Percentiles rank a stretch among this genome's conserved stretches.
phyloP scores from a whole-genome alignment of 1,140 invertebrate species.

The Chionoecetes opilio region DNA sequence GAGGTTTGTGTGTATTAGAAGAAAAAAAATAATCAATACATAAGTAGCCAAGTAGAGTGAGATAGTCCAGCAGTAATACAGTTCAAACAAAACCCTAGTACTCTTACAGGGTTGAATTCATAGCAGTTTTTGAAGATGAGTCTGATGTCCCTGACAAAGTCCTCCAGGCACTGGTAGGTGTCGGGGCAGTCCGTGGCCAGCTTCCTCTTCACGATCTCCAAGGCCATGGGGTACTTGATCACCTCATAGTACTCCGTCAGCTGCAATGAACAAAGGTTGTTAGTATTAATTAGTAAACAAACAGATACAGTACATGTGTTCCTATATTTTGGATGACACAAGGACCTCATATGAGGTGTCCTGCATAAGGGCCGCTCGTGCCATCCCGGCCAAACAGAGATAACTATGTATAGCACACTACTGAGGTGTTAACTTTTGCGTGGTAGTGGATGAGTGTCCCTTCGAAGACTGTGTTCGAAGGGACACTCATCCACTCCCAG shows the following conservation, averaged over 20 bases:
- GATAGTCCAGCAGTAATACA: background rate
- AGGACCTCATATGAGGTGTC: too few species aligned
- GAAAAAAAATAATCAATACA: background rate
- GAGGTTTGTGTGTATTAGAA: too few species aligned
- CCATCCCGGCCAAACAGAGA: too few species aligned
- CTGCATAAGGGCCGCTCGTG: too few species aligned
- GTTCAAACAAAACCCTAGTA: background rate
- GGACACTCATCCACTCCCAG: too few species aligned
- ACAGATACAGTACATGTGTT: too few species aligned
- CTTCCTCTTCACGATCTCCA: slow-evolving; percentile 91
- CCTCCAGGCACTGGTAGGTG: slow-evolving; percentile 90
- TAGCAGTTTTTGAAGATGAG: slow-evolving; percentile 95
- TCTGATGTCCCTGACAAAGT: slow-evolving; percentile 92
- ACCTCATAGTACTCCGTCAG: slow-evolving; percentile 91
- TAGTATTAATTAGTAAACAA: slow-evolving; percentile 54
- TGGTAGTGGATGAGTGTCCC: too few species aligned
- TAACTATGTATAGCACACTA: too few species aligned
- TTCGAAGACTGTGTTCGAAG: too few species aligned
- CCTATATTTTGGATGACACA: too few species aligned
- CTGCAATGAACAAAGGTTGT: slow-evolving; percentile 83
- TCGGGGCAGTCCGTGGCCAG: slow-evolving; percentile 89
- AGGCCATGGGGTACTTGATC: slow-evolving; percentile 92
- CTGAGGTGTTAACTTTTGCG: too few species aligned
- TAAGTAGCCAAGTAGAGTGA: background rate
- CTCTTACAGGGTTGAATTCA: slow-evolving; percentile 91